Percentiles rank a stretch among this genome's conserved stretches.
Evolutionary conservation across 2,888 invertebrate genomes (phyloP).

Genomic region (Camponotus fellah): DNA sequence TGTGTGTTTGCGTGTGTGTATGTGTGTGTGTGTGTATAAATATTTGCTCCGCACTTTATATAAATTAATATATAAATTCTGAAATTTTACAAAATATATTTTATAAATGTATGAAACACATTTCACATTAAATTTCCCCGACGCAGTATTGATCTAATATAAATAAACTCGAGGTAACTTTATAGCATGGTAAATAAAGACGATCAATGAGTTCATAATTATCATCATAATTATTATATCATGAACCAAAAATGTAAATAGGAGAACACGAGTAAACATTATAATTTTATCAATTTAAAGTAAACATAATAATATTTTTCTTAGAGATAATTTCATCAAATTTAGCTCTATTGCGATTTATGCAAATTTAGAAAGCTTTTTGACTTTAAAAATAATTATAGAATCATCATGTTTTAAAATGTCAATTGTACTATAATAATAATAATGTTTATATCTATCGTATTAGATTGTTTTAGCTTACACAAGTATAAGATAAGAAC

Average conservation of each 20-base stretch:
- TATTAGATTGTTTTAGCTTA: background rate
- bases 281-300: background rate
- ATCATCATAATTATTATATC: background rate
- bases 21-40: no score
- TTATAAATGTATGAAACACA: background rate
- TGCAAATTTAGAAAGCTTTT: background rate
- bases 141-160: background rate
- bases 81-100: background rate
- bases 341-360: background rate
- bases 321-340: background rate
- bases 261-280: background rate
- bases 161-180: background rate
- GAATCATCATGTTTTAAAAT: no score
- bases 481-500: no score
- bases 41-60: background rate
- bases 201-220: background rate
- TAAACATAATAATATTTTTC: background rate
- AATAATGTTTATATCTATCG: background rate
- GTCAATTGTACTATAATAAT: background rate
- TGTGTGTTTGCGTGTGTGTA: no score
- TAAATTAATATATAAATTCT: background rate
- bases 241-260: background rate
- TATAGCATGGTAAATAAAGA: background rate
- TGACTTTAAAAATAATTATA: no score
- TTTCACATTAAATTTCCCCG: background rate